phyloP scores from a whole-genome alignment of 2,797 vertebrate genomes.

The Phrynocephalus vlangalii region DNA sequence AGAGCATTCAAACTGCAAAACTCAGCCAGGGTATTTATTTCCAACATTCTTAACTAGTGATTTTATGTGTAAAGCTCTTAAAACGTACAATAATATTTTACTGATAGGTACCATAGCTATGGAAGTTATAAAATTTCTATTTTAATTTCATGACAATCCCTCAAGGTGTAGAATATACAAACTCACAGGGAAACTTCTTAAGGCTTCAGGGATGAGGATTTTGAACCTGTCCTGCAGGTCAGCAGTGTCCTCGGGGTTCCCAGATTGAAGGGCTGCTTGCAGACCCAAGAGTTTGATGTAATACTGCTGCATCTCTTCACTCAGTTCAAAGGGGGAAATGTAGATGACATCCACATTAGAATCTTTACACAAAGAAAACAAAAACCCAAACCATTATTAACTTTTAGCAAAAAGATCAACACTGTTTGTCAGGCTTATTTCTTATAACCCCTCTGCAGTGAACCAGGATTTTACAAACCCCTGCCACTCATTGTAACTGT shows the following conservation, averaged over 20 bases:
- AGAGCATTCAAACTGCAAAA: slow-evolving; percentile 67
- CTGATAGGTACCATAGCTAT: slow-evolving; percentile 80
- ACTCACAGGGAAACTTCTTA: slow-evolving; percentile 89
- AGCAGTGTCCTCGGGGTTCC: slow-evolving; percentile 73
- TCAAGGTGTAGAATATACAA: slow-evolving; percentile 79
- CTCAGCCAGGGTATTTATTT: slow-evolving; percentile 80
- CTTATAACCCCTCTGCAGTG: not conserved
- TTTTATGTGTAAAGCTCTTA: slow-evolving; percentile 82
- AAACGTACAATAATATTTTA: slow-evolving; percentile 83
- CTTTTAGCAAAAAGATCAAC: slow-evolving; percentile 60
- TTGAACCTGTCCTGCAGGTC: slow-evolving; percentile 84
- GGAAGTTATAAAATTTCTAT: slow-evolving; percentile 85
- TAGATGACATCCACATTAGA: slow-evolving; percentile 91
- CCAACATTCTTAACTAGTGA: slow-evolving; percentile 76
- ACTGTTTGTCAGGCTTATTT: not conserved
- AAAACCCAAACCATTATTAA: slow-evolving; percentile 56
- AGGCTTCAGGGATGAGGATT: slow-evolving; percentile 91
- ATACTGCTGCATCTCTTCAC: slow-evolving; percentile 84
- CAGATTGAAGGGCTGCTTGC: slow-evolving; percentile 78
- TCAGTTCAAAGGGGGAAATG: slow-evolving; percentile 84
- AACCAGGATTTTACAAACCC: too few species aligned
- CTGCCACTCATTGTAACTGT: too few species aligned
- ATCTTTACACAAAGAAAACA: slow-evolving; percentile 81
- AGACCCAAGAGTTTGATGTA: slow-evolving; percentile 87
- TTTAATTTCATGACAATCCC: slow-evolving; percentile 84